Conservation (phyloP, 2,797 vertebrate genomes). For the Gymnothorax javanicus region DNA sequence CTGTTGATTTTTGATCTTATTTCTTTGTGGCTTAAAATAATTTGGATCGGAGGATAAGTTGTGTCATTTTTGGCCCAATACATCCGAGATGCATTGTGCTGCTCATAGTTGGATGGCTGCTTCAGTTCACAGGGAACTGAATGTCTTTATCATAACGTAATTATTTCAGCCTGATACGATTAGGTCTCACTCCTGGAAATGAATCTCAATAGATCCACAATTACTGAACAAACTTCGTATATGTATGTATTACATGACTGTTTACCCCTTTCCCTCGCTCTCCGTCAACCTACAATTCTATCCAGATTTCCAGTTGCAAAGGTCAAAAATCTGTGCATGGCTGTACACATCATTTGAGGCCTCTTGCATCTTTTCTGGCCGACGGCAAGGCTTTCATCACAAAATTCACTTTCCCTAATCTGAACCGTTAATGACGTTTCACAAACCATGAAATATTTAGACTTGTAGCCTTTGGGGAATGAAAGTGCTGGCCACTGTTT, state of each 20-base stretch:
- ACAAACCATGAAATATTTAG: constrained; percentile 63
- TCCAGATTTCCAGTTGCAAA: neutral
- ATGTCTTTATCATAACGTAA: neutral
- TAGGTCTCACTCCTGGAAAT: neutral
- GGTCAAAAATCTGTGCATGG: constrained; percentile 14
- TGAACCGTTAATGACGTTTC: constrained; percentile 24
- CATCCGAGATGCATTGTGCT: too few relatives aligned
- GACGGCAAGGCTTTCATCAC: neutral
- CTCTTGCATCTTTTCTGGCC: neutral
- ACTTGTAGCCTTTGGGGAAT: constrained; percentile 52
- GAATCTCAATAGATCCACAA: neutral
- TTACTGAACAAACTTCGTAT: neutral
- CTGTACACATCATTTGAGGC: neutral
- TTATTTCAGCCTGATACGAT: neutral
- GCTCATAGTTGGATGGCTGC: neutral
- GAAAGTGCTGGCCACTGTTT: constrained; percentile 47
- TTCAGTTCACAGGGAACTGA: neutral
- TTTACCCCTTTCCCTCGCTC: neutral
- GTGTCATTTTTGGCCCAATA: too few relatives aligned
- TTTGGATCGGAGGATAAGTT: too few relatives aligned
- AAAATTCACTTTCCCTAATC: constrained; percentile 27
- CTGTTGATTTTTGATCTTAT: too few relatives aligned
- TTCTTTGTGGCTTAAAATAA: too few relatives aligned
- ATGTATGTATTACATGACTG: neutral
- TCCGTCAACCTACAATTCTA: too few relatives aligned